Conservation (phyloP, 1,140 invertebrate species). For the Oedothorax gibbosus region DNA sequence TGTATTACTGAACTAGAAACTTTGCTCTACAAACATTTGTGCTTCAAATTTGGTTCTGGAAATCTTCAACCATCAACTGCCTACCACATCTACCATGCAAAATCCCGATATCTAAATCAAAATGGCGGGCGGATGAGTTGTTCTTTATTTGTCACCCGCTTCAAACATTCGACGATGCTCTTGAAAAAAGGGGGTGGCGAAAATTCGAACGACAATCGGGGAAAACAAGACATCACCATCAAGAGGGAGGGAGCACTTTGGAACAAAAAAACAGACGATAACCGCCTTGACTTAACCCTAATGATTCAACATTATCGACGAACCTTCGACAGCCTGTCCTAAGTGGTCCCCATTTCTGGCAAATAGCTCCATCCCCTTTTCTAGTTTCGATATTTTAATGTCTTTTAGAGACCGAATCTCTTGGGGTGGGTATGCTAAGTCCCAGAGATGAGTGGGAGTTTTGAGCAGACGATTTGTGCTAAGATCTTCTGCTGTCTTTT, state of each 20-base stretch:
- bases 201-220: conserved; percentile 23
- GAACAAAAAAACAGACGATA: conserved; percentile 28
- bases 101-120: conserved; percentile 25
- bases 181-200: background rate
- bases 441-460: conserved; percentile 10
- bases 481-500: conserved; percentile 6
- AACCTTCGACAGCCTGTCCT: conserved; percentile 29
- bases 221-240: conserved; percentile 56
- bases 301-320: conserved; percentile 54
- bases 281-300: conserved; percentile 54
- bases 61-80: no score
- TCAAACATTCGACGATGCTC: conserved; percentile 10
- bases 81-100: no score
- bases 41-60: no score
- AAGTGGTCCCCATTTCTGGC: conserved; percentile 40
- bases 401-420: conserved; percentile 35
- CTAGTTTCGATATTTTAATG: conserved; percentile 40
- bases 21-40: no score
- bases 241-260: conserved; percentile 15
- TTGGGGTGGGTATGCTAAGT: conserved; percentile 9
- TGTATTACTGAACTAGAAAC: no score
- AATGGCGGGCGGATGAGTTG: conserved; percentile 15
- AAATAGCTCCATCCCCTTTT: conserved; percentile 36
- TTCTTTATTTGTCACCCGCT: conserved; percentile 35
- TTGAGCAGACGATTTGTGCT: conserved; percentile 28